Conservation (phyloP, 2,888 invertebrate species). For the Andrena marginata region DNA sequence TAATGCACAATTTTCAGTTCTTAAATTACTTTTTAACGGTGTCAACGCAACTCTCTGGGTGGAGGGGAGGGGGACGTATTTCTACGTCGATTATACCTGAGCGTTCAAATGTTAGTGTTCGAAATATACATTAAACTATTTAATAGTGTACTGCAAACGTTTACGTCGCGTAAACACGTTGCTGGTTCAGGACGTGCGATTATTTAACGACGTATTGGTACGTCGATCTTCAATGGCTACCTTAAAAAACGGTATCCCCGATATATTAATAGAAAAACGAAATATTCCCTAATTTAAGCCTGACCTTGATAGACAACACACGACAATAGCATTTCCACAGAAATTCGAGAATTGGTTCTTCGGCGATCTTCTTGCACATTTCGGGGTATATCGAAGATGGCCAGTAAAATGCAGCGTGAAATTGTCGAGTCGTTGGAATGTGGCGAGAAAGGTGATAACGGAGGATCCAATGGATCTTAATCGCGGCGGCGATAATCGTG, state of each 20-base stretch:
- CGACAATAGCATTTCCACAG: background rate
- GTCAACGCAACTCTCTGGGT: background rate
- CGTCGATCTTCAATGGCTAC: background rate
- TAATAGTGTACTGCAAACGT: background rate
- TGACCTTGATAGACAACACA: no score
- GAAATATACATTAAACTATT: slow-evolving; percentile 5
- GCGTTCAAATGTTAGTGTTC: background rate
- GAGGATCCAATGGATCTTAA: background rate
- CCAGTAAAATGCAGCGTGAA: slow-evolving; percentile 5
- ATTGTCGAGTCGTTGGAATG: slow-evolving; percentile 2
- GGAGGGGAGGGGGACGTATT: background rate
- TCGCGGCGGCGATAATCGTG: background rate
- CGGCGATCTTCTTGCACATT: background rate
- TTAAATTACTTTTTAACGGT: background rate
- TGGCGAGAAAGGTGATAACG: slow-evolving; percentile 4
- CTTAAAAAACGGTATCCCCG: no score
- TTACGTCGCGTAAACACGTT: background rate
- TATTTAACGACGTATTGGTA: slow-evolving; percentile 13
- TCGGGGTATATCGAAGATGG: slow-evolving; percentile 58
- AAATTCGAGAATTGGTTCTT: slow-evolving; percentile 39
- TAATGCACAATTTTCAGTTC: background rate
- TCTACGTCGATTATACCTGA: background rate
- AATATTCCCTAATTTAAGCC: no score
- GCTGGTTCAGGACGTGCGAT: background rate
- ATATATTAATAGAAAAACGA: no score